Evolutionary conservation across 2,797 vertebrate genomes (phyloP), one percentile per base, ranked within the genome.

Genomic region (Myioborus melanocephalus): DNA sequence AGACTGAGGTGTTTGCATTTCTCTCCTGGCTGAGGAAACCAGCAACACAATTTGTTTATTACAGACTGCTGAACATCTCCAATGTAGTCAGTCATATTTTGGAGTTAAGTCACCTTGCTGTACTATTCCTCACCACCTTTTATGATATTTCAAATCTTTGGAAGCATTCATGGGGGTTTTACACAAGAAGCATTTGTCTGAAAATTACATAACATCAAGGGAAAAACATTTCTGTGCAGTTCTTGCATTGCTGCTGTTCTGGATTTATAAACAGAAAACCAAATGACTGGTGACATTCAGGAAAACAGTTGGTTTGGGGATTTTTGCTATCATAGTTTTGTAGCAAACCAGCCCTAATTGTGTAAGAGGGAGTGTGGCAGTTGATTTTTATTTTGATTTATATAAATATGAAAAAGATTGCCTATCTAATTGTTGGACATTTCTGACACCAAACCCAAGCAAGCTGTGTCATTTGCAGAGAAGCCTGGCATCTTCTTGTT

Each of bases 361-460:
- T 47, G 0, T 30, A 49, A 61, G 44, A 55, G 35, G 6, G 49
- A 85, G 32, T 10, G 44, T 76, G 56, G 26, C 52, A 69, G 50
- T 44, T 87, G 57, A 34, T 68, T 80, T 94, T 80, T 88, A 49
- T 90, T 90, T 76, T 76, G 39, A 76, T 89, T 90, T 84, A 47
- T 73, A 63, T 44, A 64, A 41, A 76, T 43, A 32, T 60, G 50
- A 37, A 43, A 60, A 79, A 82, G 26, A 59, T 64, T 68, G 27
- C n/a, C 64, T 53, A 41, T 72, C 44, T 50, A 41, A 69, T 70
- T 82, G 24, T 46, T 73, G 64, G 65, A 5, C 0, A 0, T 46
- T 60, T 46, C 80, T 93, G 77, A 76, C 27, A 28, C 66, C 65
- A 80, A 87, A 52, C 21, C 34, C 41, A 60, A 72, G 57, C 59